A percentile compares a stretch with the other conserved stretches of the same genome.
Conservation (phyloP, 2,113 vertebrate species). For the Rhabdomys dilectus region DNA sequence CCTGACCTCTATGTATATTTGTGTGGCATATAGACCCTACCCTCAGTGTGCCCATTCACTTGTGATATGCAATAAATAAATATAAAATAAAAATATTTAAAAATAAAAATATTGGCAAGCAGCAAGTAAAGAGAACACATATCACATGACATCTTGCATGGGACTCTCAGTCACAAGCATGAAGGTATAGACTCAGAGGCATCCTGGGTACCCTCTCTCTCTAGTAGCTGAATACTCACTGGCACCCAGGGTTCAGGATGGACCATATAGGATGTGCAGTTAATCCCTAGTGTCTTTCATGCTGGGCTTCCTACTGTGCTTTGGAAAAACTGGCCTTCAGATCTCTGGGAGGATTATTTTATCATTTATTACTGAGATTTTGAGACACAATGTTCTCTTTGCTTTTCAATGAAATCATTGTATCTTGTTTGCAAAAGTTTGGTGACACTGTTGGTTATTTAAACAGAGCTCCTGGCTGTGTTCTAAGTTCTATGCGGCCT, state of each 20-base stretch:
- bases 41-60: neutral
- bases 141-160: neutral
- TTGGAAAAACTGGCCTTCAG: neutral
- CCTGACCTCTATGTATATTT: neutral
- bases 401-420: neutral
- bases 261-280: neutral
- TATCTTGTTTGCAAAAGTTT: neutral
- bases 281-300: neutral
- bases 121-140: neutral
- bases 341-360: neutral
- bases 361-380: neutral
- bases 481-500: neutral
- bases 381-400: neutral
- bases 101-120: neutral
- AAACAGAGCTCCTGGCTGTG: neutral
- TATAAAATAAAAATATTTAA: neutral
- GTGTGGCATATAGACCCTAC: neutral
- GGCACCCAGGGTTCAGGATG: neutral
- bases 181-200: too few relatives aligned
- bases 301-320: neutral
- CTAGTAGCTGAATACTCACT: neutral
- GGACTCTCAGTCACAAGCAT: too few relatives aligned
- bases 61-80: neutral
- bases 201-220: too few relatives aligned
- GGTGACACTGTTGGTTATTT: neutral